phyloP scores from a whole-genome alignment of 2,797 vertebrate species.

The Halcyon chelicuti region DNA sequence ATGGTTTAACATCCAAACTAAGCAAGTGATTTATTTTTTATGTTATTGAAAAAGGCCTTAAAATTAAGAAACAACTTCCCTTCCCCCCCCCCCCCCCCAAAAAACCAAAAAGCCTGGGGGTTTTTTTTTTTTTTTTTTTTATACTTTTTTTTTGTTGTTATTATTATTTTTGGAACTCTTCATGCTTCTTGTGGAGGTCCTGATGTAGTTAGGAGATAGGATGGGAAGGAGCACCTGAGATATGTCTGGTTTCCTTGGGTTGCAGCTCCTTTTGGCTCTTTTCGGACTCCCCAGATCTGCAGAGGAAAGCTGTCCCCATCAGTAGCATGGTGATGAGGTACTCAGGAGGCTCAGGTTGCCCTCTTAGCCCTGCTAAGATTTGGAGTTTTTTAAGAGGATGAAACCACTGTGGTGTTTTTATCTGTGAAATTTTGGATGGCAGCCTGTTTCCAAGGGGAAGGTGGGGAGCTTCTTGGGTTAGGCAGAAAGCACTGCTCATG shows the following conservation, averaged over 20 bases:
- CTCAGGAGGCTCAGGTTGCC: background rate
- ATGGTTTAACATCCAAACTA: background rate
- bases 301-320: background rate
- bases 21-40: background rate
- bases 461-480: background rate
- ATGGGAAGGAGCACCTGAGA: background rate
- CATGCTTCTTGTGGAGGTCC: accelerated
- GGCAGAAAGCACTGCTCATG: background rate
- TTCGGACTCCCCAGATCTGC: background rate
- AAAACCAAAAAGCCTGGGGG: too few relatives aligned
- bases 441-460: background rate
- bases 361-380: background rate
- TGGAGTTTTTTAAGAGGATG: background rate
- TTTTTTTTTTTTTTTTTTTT: too few relatives aligned
- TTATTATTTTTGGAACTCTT: background rate
- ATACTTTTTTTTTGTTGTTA: background rate
- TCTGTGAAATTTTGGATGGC: background rate
- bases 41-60: too few relatives aligned
- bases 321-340: background rate
- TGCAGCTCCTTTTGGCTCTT: background rate
- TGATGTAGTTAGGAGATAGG: background rate
- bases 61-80: too few relatives aligned
- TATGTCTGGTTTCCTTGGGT: background rate
- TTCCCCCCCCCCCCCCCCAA: too few relatives aligned
- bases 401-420: background rate